Base-by-base conservation (phyloP, 2,113 vertebrate species). In the Phoxinus phoxinus region DNA sequence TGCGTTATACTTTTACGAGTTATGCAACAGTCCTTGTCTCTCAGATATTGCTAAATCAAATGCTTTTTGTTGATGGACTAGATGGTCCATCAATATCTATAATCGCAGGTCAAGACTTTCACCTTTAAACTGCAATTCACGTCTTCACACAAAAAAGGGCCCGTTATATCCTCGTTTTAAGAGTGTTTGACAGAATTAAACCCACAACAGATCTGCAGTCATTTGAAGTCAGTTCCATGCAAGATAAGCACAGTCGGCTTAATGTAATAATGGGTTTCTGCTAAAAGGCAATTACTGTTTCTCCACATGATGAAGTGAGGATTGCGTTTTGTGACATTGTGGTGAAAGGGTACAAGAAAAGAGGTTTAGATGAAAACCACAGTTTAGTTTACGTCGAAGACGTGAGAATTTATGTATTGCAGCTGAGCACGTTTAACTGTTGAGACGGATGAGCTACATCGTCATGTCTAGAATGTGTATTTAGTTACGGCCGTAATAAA, bases 401-500 rank as follows among this genome's bases (percentile, higher is more conserved):
- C 12, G 15, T 21, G 4, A 11, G 21, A 44, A 46, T 79, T 85
- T 73, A 85, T 80, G 80, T 71, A 79, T 79, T 86, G 44, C 35
- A 79, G 44, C 44, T 1, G 35, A n/a, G 74, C 13, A 3, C 7
- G 48, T 65, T 81, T 72, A 17, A 59, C 73, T 30, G 59, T 71
- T 21, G 25, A 77, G 56, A 72, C 27, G 13, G n/a, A 27, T 35
- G 44, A 44, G 35, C n/a, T 32, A 48, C 56, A 75, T 75, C 27
- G 21, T 86, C 51, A 51, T 44, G 46, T 59, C 41, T 23, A 32
- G 58, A 76, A 37, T 35, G 82, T 75, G 48, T 71, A 53, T 81
- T 84, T 86, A 72, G 84, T 86, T 81, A 81, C 37, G 19, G 48
- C 44, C 35, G 1, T 83, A 80, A 77, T 82, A 88, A 82, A 85